These are phyloP conservation scores for Hylyphantes graminicola DNA, from an alignment of 1,140 invertebrate species.

Conservation along the genomic window DNA sequence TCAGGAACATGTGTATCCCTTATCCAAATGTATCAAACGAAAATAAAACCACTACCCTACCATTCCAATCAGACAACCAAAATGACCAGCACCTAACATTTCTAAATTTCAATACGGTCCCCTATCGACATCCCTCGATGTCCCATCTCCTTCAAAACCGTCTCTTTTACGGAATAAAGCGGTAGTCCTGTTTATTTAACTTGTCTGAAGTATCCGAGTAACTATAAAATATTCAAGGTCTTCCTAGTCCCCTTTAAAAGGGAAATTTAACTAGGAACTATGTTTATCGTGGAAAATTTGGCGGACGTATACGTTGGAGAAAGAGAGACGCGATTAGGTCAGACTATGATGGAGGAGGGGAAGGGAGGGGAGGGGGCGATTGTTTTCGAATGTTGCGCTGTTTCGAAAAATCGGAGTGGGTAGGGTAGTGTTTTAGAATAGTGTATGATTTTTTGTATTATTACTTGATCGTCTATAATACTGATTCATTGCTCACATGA, in stretches of 20 bases:
- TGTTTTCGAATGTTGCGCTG: background rate
- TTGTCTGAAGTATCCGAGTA: slow-evolving; percentile 23
- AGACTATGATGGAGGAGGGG: too few relatives aligned
- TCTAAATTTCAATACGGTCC: slow-evolving; percentile 22
- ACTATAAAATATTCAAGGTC: background rate
- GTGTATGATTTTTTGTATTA: too few relatives aligned
- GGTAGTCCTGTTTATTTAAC: slow-evolving; percentile 35
- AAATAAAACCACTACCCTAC: too few relatives aligned
- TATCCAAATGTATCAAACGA: too few relatives aligned
- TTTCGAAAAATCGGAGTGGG: too few relatives aligned
- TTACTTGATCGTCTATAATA: too few relatives aligned
- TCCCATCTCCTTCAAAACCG: slow-evolving; percentile 26
- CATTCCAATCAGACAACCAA: too few relatives aligned
- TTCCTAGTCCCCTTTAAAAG: background rate
- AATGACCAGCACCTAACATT: background rate
- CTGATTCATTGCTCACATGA: too few relatives aligned
- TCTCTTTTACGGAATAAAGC: slow-evolving; percentile 23
- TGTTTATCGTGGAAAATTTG: slow-evolving; percentile 20
- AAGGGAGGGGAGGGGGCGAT: slow-evolving; percentile 1
- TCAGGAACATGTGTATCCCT: too few relatives aligned
- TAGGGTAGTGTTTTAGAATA: too few relatives aligned
- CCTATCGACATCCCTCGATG: background rate
- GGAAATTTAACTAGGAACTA: slow-evolving; percentile 40
- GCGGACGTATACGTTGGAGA: slow-evolving; percentile 31
- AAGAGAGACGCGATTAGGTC: slow-evolving; percentile 26